These are phyloP conservation scores for Mesopsocus fuscifrons DNA, from an alignment of 2,888 invertebrate genomes.

Conservation along the genomic window DNA sequence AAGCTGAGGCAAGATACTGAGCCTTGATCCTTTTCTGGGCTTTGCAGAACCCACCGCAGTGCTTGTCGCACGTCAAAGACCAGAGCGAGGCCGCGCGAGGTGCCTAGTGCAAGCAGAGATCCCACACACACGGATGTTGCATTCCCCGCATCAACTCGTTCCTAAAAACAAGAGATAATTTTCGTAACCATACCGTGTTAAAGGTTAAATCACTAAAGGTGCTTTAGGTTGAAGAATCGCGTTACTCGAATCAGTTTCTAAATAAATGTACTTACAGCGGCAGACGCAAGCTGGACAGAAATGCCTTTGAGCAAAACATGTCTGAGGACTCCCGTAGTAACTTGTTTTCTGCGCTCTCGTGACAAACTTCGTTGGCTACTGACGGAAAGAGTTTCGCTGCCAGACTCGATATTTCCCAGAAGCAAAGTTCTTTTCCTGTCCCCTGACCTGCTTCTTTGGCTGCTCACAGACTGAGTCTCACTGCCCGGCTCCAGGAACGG, in stretches of 20 bases:
- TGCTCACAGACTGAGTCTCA: constrained; percentile 19
- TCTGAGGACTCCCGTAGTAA: constrained; percentile 44
- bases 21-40: constrained; percentile 42
- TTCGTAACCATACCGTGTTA: constrained; percentile 2
- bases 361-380: constrained; percentile 23
- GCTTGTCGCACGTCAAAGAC: constrained; percentile 75
- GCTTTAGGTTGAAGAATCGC: too few species aligned
- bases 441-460: too few species aligned
- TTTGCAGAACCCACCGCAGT: constrained; percentile 68
- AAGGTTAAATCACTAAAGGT: constrained; percentile 5
- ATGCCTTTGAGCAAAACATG: constrained; percentile 72
- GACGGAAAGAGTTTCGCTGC: constrained; percentile 34
- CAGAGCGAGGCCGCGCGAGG: constrained; percentile 79
- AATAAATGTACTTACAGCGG: constrained; percentile 40
- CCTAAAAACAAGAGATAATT: constrained; percentile 32
- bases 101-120: constrained; percentile 75
- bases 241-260: too few species aligned
- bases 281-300: constrained; percentile 72
- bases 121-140: constrained; percentile 68
- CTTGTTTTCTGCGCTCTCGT: constrained; percentile 21
- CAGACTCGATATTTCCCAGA: constrained; percentile 33
- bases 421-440: too few species aligned
- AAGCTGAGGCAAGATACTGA: constrained; percentile 49
- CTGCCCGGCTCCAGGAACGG: constrained; percentile 21
- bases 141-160: constrained; percentile 72